Evolutionary conservation across 2,797 vertebrate species (phyloP), one percentile per base, ranked within the genome.

Genomic region (Zalophus californianus): DNA sequence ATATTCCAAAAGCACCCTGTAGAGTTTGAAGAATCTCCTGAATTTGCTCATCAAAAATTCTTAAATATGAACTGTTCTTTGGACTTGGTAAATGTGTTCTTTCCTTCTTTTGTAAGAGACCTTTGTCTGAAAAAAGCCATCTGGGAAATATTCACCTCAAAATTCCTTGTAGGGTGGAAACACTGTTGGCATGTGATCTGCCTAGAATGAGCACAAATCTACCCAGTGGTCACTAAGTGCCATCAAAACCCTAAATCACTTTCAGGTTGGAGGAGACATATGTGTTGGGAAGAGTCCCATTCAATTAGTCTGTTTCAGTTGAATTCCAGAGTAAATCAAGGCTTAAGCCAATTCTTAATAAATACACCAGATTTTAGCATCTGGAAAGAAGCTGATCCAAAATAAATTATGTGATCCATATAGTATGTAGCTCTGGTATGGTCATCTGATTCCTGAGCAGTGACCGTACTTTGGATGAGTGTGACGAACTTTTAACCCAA

Each of bases 381-480:
- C 98, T 98, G 98, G 98, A 98, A 95, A 96, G 97, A 97, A 96
- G 80, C 73, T 2, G 77, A 95, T 98, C 97, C 98, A 98, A 98
- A 98, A 98, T 73, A 98, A 98, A 98, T 98, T 64, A 35, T 97
- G 94, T 52, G 93, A 92, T 98, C 96, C 89, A 50, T 50, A 91
- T 90, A 98, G 93, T 97, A 97, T 98, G 98, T 95, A 96, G 86
- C 88, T 97, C 90, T 98, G 98, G 95, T 98, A 98, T 98, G 97
- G 98, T 98, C 98, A 98, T 98, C 98, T 95, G 98, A 98, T 98
- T 98, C 98, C 98, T 98, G 95, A 98, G 97, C 91, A 97, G 98
- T 98, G 98, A 98, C 97, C 97, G 97, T 97, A 94, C 94, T 94
- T 93, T 95, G 14, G 92, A 77, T 92, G 70, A 97, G 94, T 70